Evolutionary conservation across 1,140 invertebrate species (phyloP), one percentile per base, ranked within the genome.

Genomic region (Lasioglossum baleicum): DNA sequence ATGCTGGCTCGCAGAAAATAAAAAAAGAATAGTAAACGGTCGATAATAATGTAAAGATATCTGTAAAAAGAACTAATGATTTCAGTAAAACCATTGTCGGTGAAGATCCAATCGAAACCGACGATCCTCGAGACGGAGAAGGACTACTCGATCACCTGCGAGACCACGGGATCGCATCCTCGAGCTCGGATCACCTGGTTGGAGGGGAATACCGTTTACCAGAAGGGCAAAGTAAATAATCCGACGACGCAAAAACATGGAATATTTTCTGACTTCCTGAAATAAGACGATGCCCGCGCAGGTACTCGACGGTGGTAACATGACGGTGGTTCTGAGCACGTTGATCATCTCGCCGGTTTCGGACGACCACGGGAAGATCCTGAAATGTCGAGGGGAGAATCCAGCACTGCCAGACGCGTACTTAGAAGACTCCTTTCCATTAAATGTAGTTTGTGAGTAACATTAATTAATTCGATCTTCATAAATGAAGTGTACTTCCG

Each of bases 401-500:
- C 96, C 95, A 15, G 94, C 94, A 44, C 93, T 98, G 48, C 94
- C 95, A 48, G 95, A 95, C 60, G 94, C 95, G 67, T 95, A 94
- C 75, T 93, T 97, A 58, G 96, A 98, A 88, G 97, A 98, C 89
- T 95, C 95, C 56, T 95, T 97, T 89, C 95, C 94, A 83, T 93
- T 98, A 73, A 97, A 97, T 91, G 96, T 98, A 86, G 96, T 97
- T 76, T 98, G 97, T 97, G 94, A 97, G 97, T 97, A 83, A 2
- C 17, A 11, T 48, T 11, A 11, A 48, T 48, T 48, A 48, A 48
- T 11, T 48, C 44, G 8, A 13, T 48, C 10, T 48, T 11, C 2
- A 48, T 48, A 3, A 2, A 11, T 11, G 44, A 11, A 42, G 42
- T 7, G 8, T 8, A 8, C 42, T 42, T 42, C 42, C 6, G 42